Percentiles rank a stretch among this genome's conserved stretches.
Evolutionary conservation across 2,797 vertebrate genomes (phyloP).

Genomic region (Taenioides sp.): DNA sequence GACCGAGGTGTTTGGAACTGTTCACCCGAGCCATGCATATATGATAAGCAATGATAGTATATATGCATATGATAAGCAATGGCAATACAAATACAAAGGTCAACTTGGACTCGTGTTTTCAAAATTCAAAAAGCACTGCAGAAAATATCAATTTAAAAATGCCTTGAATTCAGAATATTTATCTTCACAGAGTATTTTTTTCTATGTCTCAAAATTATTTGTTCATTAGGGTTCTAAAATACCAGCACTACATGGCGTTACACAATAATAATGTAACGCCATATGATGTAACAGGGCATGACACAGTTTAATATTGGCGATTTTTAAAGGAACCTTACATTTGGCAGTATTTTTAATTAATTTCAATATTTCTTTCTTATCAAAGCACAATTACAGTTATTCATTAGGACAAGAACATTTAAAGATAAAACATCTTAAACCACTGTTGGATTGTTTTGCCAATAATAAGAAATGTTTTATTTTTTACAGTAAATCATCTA

Average conservation of each 20-base stretch:
- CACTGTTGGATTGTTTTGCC: neutral
- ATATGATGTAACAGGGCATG: no score
- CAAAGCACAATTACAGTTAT: neutral
- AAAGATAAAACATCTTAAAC: neutral
- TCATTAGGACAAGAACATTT: no score
- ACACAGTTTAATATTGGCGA: neutral
- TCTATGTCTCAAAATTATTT: no score
- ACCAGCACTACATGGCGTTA: no score
- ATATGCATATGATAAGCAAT: neutral
- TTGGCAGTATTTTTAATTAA: neutral
- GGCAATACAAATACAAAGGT: neutral
- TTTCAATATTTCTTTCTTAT: neutral
- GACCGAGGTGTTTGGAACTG: conserved; percentile 16
- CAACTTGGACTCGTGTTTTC: neutral
- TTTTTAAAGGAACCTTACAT: neutral
- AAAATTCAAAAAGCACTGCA: neutral
- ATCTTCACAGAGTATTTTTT: no score
- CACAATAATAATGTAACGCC: no score
- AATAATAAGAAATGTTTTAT: neutral
- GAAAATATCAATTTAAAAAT: neutral
- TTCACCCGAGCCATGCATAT: conserved; percentile 17
- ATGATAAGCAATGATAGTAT: neutral
- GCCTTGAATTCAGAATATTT: neutral
- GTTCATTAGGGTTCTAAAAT: no score
- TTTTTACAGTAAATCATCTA: no score